Evolutionary conservation across 2,797 vertebrate species (phyloP), one percentile per base, ranked within the genome.

Genomic region (Coendou prehensilis): DNA sequence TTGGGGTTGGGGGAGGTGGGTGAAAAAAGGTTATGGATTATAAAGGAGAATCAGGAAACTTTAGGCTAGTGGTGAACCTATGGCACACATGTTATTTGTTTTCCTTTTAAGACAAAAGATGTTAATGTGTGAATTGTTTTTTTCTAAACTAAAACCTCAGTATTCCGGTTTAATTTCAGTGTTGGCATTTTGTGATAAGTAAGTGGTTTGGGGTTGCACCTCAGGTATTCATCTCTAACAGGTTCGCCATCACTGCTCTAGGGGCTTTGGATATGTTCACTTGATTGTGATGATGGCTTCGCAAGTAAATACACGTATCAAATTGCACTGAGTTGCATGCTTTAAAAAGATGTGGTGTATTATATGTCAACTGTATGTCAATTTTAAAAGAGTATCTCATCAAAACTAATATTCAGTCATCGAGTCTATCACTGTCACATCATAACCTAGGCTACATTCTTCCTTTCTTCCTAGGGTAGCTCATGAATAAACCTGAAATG

Each of bases 301-400:
- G 41, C 50, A 69, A 23, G 3, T 63, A 30, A 64, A 26, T 23
- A 73, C 18, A n/a, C 10, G n/a, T 22, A 11, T 75, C 71, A 63
- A 59, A 83, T 50, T 37, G 47, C 54, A 30, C 2, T 63, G 41
- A 95, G 69, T 52, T 54, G 20, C 1, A 5, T 10, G 30, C 20
- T 87, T 96, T 61, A 61, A 52, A 61, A 71, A 93, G 28, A 61
- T 85, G 23, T 50, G 22, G 3, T 41, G 79, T 87, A 52, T 54
- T 81, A 45, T 56, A 30, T 84, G 17, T 50, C 18, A 45, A 5
- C 78, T 78, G 1, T 41, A 28, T 23, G 7, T 90, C 30, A 64
- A 6, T 86, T 95, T 85, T 93, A 76, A 89, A 92, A 85, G 45
- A 64, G 13, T 8, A 69, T 88, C 30, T 87, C 50, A 50, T 88